Evolutionary conservation across 2,888 invertebrate species (phyloP), one percentile per base, ranked within the genome.

Genomic region (Orthosia cruda): DNA sequence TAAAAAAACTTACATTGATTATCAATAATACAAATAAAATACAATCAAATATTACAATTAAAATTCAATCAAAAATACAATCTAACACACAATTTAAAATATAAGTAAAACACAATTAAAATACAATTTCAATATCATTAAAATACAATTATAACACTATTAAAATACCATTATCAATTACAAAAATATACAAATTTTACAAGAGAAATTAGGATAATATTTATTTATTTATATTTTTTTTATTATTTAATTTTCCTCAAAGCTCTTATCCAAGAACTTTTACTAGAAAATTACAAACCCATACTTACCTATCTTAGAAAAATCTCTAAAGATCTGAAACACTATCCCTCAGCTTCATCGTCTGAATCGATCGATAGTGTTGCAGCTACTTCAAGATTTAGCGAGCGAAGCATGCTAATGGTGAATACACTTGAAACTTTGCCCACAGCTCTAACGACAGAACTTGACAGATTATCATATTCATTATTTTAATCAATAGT

Each of bases 351-450:
- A 11, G 16, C 16, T 23, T n/a, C 26, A 66, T 54, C 18, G 15
- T 57, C 59, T 68, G 5, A n/a, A 59, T 76, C 68, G 64, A 76
- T 79, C 68, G 55, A 59, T 61, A 32, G 13, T 58, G 32, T 59
- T 81, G 67, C 40, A 45, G n/a, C 23, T 52, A 52, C 65, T 64
- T 49, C 23, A 59, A 76, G 62, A 55, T 32, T 50, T 67, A 81
- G 76, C 64, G 26, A 59, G 82, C 55, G 49, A 55, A 68, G 55
- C 68, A 79, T 68, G 77, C 68, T 77, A 77, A 68, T 82, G 50
- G 32, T 55, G 64, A 77, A 69, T 61, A 59, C 49, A 64, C 64
- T 81, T 61, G 26, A 74, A 81, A 77, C 64, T 77, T 72, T n/a
- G n/a, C n/a, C 81, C 26, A 13, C 54, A 3, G 20, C 26, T 16